Base-by-base conservation (phyloP, 2,113 vertebrate genomes). In the Nyctereutes procyonoides region DNA sequence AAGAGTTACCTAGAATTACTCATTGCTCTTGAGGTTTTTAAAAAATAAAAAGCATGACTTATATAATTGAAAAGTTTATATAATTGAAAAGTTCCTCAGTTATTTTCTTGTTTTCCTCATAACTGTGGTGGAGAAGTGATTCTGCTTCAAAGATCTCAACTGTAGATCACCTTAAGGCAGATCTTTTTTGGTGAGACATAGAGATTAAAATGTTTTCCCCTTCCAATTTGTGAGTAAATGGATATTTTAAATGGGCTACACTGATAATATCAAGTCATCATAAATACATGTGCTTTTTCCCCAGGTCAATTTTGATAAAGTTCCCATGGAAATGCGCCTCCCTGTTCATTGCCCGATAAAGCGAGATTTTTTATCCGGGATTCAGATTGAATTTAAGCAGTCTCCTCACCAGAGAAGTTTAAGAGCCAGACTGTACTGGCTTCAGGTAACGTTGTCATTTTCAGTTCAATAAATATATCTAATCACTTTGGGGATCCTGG, bases 301-400 rank as follows among this genome's bases (percentile, higher is more conserved):
- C 1, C 95, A 99, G 99, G 99, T 99, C 90, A 99, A 99, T 98
- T 99, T 99, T 48, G 98, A 98, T 55, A 98, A 93, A 88, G 76
- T 98, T 9, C 99, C 98, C 1, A 99, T 99, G 99, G 98, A 99
- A 98, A 99, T 99, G 99, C 99, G 99, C 17, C 98, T 99, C 62
- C 99, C 99, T 0, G 77, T 98, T 62, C 93, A 91, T 15, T 99
- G 99, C 97, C 98, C 20, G 7, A 99, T 99, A 86, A 99, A 99
- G 74, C 99, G 99, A 82, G 99, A 99, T 98, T 99, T 99, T 97
- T 98, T 99, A 91, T 99, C 99, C 12, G 99, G 99, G 87, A 99
- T 99, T 97, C 99, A 99, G 38, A 97, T 99, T 95, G 99, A 99
- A 97, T 99, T 99, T 97, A 99, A 99, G 51, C 99, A 99, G 94